A percentile compares a stretch with the other conserved stretches of the same genome.
These are phyloP conservation scores for Polydrusus pterygomalis DNA, from an alignment of 2,888 invertebrate species.

Conservation along the genomic window DNA sequence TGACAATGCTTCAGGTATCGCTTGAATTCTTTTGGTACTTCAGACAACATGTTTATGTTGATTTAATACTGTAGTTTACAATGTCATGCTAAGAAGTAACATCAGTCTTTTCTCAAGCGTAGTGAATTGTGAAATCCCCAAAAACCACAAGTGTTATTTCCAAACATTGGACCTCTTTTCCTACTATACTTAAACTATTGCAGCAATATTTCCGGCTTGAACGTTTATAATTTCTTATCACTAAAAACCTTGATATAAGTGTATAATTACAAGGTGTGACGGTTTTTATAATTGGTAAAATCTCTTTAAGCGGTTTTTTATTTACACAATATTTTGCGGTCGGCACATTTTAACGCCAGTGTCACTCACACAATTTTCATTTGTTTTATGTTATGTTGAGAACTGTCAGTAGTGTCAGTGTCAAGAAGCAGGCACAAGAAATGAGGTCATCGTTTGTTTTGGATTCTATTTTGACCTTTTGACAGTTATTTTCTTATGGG, in stretches of 20 bases:
- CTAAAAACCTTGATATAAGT: background rate
- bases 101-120: constrained; percentile 16
- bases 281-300: constrained; percentile 27
- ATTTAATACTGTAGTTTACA: constrained; percentile 26
- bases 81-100: constrained; percentile 1
- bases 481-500: background rate
- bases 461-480: constrained; percentile 8
- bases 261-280: constrained; percentile 16
- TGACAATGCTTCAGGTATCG: constrained; percentile 68
- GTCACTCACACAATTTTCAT: constrained; percentile 9
- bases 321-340: constrained; percentile 25
- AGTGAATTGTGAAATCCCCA: constrained; percentile 8
- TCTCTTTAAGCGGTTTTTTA: constrained; percentile 22
- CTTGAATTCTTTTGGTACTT: constrained; percentile 68
- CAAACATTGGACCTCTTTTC: constrained; percentile 9
- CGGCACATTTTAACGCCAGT: constrained; percentile 19
- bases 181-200: background rate
- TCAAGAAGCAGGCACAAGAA: background rate
- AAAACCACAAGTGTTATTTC: constrained; percentile 18
- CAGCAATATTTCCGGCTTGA: constrained; percentile 1
- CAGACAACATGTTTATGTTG: constrained; percentile 61
- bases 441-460: constrained; percentile 42
- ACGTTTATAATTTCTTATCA: background rate
- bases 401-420: constrained; percentile 9
- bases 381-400: constrained; percentile 19